These are phyloP conservation scores for Notarius quadriscutis DNA, from an alignment of 2,113 vertebrate species.

Conservation along the genomic window DNA sequence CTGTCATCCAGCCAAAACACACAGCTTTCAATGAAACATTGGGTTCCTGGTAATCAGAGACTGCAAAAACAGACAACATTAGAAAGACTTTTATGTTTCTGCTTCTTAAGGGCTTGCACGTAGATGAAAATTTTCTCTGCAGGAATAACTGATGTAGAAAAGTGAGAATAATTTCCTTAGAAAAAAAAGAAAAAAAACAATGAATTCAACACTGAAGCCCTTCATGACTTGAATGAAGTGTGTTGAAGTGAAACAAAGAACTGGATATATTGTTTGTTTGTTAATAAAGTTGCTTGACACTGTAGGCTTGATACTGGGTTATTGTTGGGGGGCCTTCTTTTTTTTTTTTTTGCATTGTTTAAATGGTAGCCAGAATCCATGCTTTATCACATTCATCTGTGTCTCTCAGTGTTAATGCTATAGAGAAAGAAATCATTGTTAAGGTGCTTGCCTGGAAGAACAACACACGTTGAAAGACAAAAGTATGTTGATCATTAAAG, in stretches of 20 bases:
- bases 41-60: background rate
- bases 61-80: background rate
- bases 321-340: background rate
- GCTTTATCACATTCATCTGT: constrained; percentile 13
- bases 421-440: background rate
- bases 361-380: background rate
- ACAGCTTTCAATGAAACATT: constrained; percentile 14
- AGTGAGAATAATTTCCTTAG: background rate
- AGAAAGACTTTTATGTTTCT: background rate
- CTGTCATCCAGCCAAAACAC: constrained; percentile 28
- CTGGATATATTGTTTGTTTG: background rate
- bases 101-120: background rate
- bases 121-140: background rate
- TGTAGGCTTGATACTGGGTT: background rate
- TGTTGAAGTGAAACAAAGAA: background rate
- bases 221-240: background rate
- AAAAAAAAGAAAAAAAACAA: background rate
- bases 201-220: background rate
- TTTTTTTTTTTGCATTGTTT: background rate
- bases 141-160: background rate
- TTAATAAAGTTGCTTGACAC: background rate
- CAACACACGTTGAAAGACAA: constrained; percentile 43
- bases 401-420: background rate
- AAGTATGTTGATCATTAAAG: constrained; percentile 46
- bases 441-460: constrained; percentile 46